Base-by-base conservation (phyloP, 2,113 vertebrate genomes). In the Brachypteracias leptosomus region DNA sequence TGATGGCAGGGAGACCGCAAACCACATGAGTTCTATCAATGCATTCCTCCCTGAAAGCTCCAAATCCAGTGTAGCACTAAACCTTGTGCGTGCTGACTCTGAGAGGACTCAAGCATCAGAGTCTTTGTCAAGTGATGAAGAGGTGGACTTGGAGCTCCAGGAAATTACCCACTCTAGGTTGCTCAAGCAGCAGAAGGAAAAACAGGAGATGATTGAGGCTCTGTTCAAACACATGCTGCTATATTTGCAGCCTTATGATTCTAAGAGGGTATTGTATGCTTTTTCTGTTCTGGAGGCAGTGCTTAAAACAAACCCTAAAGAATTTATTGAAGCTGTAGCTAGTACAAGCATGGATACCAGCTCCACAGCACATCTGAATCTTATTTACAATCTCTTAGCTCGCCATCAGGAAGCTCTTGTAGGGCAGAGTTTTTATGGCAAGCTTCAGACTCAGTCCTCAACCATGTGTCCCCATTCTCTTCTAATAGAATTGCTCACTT, bases 81-180 rank as follows among this genome's bases (percentile, higher is more conserved):
- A 95, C 44, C 96, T 98, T 3, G 90, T 47, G 2, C 97, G 99
- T 33, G 97, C 94, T 2, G 99, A 99, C 97, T 99, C 99, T 0
- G 98, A 99, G 90, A 98, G 84, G 90, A 99, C 99, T 0, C 99
- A 99, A 95, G 99, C 98, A 5, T 99, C 99, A 0, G 99, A 99
- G 91, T 99, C 99, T 0, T 93, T 99, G 54, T 99, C 99, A 33
- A 99, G 99, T 3, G 99, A 99, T 7, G 99, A 99, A 26, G 99
- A 99, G 51, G 76, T 85, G 1, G 99, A 99, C 44, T 65, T 98
- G 52, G 99, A 99, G 97, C 98, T 99, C 78, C 99, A 99, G 94
- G 98, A 98, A 9, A 98, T 99, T 71, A 97, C 97, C 54, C 97
- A 97, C 5, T 97, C 98, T 46, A 98, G 98, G 81, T 96, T 98